phyloP scores from a whole-genome alignment of 1,140 invertebrate genomes.

The Mactra quadrangularis region DNA sequence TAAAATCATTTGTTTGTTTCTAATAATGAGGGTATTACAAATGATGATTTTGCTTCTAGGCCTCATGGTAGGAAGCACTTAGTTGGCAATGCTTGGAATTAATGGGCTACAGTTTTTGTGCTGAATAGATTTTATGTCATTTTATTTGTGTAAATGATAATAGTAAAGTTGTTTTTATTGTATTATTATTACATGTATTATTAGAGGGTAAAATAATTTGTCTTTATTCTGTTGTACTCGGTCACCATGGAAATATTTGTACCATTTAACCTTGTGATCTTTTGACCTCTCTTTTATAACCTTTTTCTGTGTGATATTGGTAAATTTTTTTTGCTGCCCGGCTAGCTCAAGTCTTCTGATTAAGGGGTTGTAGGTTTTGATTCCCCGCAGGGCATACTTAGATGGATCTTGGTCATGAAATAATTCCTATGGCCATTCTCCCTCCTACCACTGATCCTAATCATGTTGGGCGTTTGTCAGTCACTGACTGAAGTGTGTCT shows the following conservation, averaged over 20 bases:
- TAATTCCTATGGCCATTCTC: too few relatives aligned
- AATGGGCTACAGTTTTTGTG: slow-evolving; percentile 32
- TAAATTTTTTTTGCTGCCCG: too few relatives aligned
- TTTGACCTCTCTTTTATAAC: too few relatives aligned
- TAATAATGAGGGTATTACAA: slow-evolving; percentile 31
- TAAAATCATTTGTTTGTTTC: slow-evolving; percentile 34
- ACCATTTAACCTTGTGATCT: slow-evolving; percentile 54
- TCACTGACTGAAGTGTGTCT: too few relatives aligned
- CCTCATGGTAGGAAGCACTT: neutral
- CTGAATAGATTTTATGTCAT: slow-evolving; percentile 46
- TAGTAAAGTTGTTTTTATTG: neutral
- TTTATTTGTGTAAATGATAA: slow-evolving; percentile 10
- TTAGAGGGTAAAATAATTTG: slow-evolving; percentile 34
- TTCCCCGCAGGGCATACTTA: too few relatives aligned
- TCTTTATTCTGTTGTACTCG: slow-evolving; percentile 45
- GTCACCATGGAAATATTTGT: slow-evolving; percentile 37
- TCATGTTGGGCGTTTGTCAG: too few relatives aligned
- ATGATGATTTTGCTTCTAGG: neutral
- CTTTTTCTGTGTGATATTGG: too few relatives aligned
- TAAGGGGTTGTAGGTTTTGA: too few relatives aligned
- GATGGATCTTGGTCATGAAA: too few relatives aligned
- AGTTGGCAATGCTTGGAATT: slow-evolving; percentile 17
- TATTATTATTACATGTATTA: slow-evolving; percentile 2
- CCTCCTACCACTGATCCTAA: too few relatives aligned
- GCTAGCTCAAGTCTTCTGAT: too few relatives aligned